Conservation (phyloP, 2,888 invertebrate species). For the Callyntrura sp. region DNA sequence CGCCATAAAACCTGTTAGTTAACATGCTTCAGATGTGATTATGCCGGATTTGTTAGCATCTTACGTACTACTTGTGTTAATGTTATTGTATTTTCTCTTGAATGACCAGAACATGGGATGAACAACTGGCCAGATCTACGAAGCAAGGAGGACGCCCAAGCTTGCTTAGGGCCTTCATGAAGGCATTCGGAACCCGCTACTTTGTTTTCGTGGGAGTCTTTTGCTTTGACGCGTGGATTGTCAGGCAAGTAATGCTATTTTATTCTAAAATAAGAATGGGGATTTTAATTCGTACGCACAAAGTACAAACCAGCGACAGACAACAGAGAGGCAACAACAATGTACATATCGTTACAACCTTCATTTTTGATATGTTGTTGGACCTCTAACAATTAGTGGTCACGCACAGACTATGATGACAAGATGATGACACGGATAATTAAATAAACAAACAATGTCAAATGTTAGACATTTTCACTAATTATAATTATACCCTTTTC, state of each 20-base stretch:
- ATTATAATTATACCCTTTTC: slow-evolving; percentile 27
- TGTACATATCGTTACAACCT: too few relatives aligned
- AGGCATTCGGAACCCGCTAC: slow-evolving; percentile 86
- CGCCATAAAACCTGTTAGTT: too few relatives aligned
- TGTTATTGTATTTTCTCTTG: too few relatives aligned
- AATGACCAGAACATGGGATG: slow-evolving; percentile 87
- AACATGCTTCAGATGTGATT: too few relatives aligned
- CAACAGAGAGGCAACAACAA: background rate
- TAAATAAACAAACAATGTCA: background rate
- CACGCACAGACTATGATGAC: too few relatives aligned
- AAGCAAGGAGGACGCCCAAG: slow-evolving; percentile 86
- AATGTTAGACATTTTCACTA: slow-evolving; percentile 12
- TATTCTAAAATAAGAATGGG: background rate
- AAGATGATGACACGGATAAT: slow-evolving; percentile 13
- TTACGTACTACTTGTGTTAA: background rate
- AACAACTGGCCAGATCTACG: slow-evolving; percentile 87
- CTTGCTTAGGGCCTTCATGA: slow-evolving; percentile 86
- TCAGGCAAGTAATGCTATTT: slow-evolving; percentile 81
- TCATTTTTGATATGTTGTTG: too few relatives aligned
- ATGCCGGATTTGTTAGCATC: too few relatives aligned
- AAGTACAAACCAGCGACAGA: too few relatives aligned
- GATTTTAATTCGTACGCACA: too few relatives aligned
- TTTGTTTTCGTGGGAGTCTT: slow-evolving; percentile 86
- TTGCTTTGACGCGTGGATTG: slow-evolving; percentile 85
- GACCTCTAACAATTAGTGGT: too few relatives aligned